Base-by-base conservation (phyloP, 2,888 invertebrate genomes). In the Anthophora plumipes region DNA sequence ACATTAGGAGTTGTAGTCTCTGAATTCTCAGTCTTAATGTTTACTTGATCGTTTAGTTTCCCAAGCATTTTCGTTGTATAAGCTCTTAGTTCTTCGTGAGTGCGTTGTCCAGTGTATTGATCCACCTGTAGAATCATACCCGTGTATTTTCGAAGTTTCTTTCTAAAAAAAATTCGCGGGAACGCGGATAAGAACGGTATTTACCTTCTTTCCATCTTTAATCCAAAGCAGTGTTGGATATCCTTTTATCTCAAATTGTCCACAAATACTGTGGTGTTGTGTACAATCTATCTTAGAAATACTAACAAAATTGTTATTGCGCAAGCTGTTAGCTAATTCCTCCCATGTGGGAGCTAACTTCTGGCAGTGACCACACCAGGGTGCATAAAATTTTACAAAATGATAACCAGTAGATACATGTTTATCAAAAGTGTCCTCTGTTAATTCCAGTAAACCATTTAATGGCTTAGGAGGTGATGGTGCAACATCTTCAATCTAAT, bases 311-410 rank as follows among this genome's bases (percentile, higher is more conserved):
- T 95, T 94, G 88, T 96, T 96, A 86, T 95, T 94, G 77, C 95
- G 94, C 82, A 96, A 95, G 54, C 95, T 95, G 59, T 95, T 95
- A 0, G 97, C 98, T 61, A 98, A 93, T 69, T 97, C 95, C 48
- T 97, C 96, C 98, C 98, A 98, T 0, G 95, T 95, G 12, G 98
- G 97, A 0, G 97, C 97, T 88, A 98, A 93, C 92, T 95, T 96
- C 96, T 98, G 97, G 89, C 98, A 98, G 89, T 97, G 97, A 74
- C 96, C 94, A 93, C 98, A 98, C 98, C 98, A 98, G 0, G 98
- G 98, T 0, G 97, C 97, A 94, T 97, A 98, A 93, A 98, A 98
- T 94, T 98, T 98, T 6, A 98, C 95, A 92, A 98, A 98, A 93
- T 97, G 97, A 89, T 96, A 96, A 61, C 98, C 98, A 60, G 92